These are phyloP conservation scores for Cosmia trapezina DNA, from an alignment of 2,888 invertebrate species.

Conservation along the genomic window DNA sequence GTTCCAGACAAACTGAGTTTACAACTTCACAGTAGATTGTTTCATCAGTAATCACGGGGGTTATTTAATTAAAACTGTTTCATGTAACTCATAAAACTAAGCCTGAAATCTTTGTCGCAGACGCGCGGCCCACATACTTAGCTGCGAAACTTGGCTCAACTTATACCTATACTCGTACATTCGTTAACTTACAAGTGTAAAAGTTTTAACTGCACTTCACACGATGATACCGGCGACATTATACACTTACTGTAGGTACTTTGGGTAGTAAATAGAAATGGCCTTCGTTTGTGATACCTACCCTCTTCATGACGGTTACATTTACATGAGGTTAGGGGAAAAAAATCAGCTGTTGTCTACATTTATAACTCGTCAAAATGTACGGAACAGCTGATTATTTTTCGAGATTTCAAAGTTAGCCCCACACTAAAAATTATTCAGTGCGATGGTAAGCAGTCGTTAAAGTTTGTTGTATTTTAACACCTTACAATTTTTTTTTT, in stretches of 20 bases:
- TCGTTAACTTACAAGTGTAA: constrained; percentile 74
- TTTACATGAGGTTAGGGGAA: no score
- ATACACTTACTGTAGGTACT: constrained; percentile 62
- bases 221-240: constrained; percentile 68
- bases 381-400: no score
- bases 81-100: constrained; percentile 79
- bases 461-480: no score
- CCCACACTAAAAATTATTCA: no score
- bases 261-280: constrained; percentile 28
- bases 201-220: constrained; percentile 78
- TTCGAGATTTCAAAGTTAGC: no score
- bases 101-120: constrained; percentile 77
- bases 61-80: constrained; percentile 80
- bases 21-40: constrained; percentile 70
- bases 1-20: constrained; percentile 56
- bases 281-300: background rate
- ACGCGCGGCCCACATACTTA: constrained; percentile 72
- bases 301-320: no score
- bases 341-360: no score
- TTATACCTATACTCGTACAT: constrained; percentile 67
- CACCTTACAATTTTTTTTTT: no score
- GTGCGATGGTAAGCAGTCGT: no score
- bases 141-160: constrained; percentile 73
- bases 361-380: no score
- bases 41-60: constrained; percentile 71